phyloP scores from a whole-genome alignment of 2,888 invertebrate species.

The Tetropium fuscum region DNA sequence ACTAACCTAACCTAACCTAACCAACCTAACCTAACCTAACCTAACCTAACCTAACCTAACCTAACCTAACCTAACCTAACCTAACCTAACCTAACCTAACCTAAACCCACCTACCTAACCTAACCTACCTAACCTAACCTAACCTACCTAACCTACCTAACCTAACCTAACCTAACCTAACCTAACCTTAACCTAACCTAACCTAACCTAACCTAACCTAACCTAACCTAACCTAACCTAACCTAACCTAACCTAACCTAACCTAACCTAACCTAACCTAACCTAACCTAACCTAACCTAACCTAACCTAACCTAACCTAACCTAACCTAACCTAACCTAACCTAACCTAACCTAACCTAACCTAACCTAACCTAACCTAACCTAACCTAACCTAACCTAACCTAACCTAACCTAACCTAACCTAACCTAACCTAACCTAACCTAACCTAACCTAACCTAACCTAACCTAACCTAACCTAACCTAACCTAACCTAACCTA shows the following conservation, averaged over 20 bases:
- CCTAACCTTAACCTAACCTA: slow-evolving; percentile 8
- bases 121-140: slow-evolving; percentile 3
- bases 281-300: slow-evolving; percentile 9
- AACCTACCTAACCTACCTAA: background rate
- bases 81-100: background rate
- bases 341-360: slow-evolving; percentile 9
- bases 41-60: too few species aligned
- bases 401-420: slow-evolving; percentile 9
- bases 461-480: slow-evolving; percentile 12
- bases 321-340: slow-evolving; percentile 9
- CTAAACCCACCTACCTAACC: too few species aligned
- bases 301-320: slow-evolving; percentile 9
- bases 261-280: slow-evolving; percentile 9
- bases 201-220: slow-evolving; percentile 23
- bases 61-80: background rate
- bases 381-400: slow-evolving; percentile 9
- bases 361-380: slow-evolving; percentile 9
- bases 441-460: slow-evolving; percentile 9
- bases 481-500: slow-evolving; percentile 25
- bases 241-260: slow-evolving; percentile 9
- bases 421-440: slow-evolving; percentile 9
- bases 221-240: slow-evolving; percentile 9
- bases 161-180: slow-evolving; percentile 9
- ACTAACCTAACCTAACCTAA: too few species aligned
- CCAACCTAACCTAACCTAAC: too few species aligned